These are phyloP conservation scores for Tor tambroides DNA, from an alignment of 2,113 vertebrate species.

Conservation along the genomic window DNA sequence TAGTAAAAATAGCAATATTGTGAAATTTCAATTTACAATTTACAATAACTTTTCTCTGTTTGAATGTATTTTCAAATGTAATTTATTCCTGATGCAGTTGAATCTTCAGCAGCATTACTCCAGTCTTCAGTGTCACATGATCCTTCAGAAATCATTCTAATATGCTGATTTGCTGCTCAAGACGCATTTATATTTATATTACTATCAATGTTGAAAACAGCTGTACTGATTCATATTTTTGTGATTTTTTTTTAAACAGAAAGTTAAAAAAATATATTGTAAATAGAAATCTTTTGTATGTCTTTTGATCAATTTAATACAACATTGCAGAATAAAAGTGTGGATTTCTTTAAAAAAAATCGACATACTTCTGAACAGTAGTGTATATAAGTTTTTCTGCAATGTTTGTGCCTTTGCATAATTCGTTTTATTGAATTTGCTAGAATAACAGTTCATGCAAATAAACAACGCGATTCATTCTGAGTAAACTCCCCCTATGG, in stretches of 20 bases:
- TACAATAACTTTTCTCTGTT: background rate
- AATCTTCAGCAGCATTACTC: background rate
- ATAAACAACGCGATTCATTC: background rate
- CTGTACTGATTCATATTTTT: too few species aligned
- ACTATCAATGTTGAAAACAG: too few species aligned
- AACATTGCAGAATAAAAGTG: background rate
- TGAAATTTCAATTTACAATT: background rate
- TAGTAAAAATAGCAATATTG: background rate
- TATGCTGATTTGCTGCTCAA: too few species aligned
- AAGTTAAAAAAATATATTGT: too few species aligned
- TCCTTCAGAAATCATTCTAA: too few species aligned
- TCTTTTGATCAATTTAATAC: background rate
- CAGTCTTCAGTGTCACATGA: too few species aligned
- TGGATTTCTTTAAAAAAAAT: background rate
- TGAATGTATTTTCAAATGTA: background rate
- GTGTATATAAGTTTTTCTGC: background rate
- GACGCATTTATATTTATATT: too few species aligned
- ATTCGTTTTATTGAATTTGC: background rate
- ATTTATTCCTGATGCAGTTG: background rate
- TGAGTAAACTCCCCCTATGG: background rate
- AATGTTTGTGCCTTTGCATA: background rate
- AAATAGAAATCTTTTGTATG: background rate
- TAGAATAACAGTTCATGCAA: slow-evolving; percentile 5
- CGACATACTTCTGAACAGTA: background rate
- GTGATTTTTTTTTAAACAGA: too few species aligned